Percentiles rank a stretch among this genome's conserved stretches.
Evolutionary conservation across 2,797 vertebrate genomes (phyloP).

Genomic region (Liasis olivaceus): DNA sequence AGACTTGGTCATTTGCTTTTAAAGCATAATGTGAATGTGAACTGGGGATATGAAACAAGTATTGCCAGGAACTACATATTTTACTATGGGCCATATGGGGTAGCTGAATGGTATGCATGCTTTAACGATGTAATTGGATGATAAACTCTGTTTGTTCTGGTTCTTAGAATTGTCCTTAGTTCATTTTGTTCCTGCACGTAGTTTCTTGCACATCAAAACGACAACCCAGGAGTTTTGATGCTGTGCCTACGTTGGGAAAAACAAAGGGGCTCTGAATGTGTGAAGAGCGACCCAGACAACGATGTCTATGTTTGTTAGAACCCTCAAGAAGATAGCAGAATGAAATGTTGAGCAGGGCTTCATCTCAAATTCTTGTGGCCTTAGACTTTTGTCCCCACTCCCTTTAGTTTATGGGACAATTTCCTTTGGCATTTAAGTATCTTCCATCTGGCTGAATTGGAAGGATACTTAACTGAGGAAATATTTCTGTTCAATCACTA

Average conservation of each 20-base stretch:
- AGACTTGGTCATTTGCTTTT: slow-evolving; percentile 54
- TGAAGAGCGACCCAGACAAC: neutral
- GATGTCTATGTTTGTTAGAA: neutral
- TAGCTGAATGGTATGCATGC: slow-evolving; percentile 53
- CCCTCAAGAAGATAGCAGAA: neutral
- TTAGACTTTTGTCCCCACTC: neutral
- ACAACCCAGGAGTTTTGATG: neutral
- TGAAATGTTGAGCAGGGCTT: neutral
- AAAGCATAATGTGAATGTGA: slow-evolving; percentile 52
- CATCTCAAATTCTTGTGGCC: neutral
- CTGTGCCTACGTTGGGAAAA: neutral
- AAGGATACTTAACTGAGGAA: neutral
- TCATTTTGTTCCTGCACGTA: slow-evolving; percentile 35
- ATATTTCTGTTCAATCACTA: neutral
- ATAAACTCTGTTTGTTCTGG: slow-evolving; percentile 50
- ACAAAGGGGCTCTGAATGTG: neutral
- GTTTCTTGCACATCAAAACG: neutral
- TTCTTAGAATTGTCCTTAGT: slow-evolving; percentile 44
- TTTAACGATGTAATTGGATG: slow-evolving; percentile 53
- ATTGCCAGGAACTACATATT: slow-evolving; percentile 65
- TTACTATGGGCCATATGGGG: slow-evolving; percentile 58
- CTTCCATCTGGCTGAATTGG: neutral
- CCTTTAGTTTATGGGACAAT: neutral
- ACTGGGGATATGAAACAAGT: slow-evolving; percentile 32
- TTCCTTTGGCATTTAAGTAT: neutral